phyloP scores from a whole-genome alignment of 1,140 invertebrate species.

The Drosophila azteca region DNA sequence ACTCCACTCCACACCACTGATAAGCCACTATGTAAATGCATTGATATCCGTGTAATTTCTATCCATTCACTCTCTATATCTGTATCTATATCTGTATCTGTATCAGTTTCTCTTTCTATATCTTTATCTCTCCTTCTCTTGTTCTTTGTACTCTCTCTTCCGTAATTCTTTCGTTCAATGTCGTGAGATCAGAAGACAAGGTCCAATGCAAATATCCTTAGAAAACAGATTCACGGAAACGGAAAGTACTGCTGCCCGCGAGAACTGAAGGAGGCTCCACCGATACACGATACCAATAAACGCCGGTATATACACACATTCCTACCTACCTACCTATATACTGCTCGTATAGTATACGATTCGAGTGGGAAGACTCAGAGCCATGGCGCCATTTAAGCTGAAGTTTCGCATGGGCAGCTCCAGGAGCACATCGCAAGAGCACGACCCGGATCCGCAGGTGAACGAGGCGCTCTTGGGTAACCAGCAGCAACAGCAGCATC shows the following conservation, averaged over 20 bases:
- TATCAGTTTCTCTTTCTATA: conserved; percentile 4
- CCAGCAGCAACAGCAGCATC: conserved; percentile 50
- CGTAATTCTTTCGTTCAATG: conserved; percentile 39
- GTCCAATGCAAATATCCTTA: conserved; percentile 55
- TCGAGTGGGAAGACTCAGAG: background rate
- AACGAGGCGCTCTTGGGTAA: conserved; percentile 75
- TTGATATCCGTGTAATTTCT: conserved; percentile 15
- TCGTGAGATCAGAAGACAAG: conserved; percentile 34
- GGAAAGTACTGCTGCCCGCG: conserved; percentile 21
- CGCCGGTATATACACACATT: no score
- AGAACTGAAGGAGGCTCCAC: conserved; percentile 14
- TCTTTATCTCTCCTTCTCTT: conserved; percentile 15
- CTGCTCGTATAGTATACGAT: no score
- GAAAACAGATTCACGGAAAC: conserved; percentile 13
- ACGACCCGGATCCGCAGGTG: conserved; percentile 79
- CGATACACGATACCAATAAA: no score
- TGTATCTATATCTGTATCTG: no score
- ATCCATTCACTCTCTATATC: conserved; percentile 14
- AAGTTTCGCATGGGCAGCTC: conserved; percentile 83
- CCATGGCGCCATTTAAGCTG: conserved; percentile 83
- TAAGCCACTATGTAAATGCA: conserved; percentile 1
- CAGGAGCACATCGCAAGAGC: conserved; percentile 83
- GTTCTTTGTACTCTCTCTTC: conserved; percentile 15
- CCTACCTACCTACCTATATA: background rate
- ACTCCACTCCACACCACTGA: no score